Conservation (phyloP, 2,113 vertebrate species). For the pig (Sus scrofa) region T2T-Sscrofa CM000812.6:102598001-102598500, state of each 20-base stretch:
- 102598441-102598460: too few species aligned
- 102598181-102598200: constrained; percentile 33
- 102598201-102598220: rapidly evolving
- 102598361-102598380: constrained; percentile 60
- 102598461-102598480: too few species aligned
- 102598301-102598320: constrained; percentile 70
- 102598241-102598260: constrained; percentile 66
- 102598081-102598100: constrained; percentile 83
- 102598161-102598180: constrained; percentile 79
- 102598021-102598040: too few species aligned
- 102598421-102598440: too few species aligned
- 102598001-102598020: not conserved
- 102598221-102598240: constrained; percentile 76
- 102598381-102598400: constrained; percentile 54
- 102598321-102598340: constrained; percentile 72
- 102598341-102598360: constrained; percentile 72
- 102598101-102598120: constrained; percentile 78
- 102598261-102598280: constrained; percentile 80
- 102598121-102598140: constrained; percentile 78
- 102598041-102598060: too few species aligned
- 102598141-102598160: constrained; percentile 71
- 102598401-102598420: too few species aligned
- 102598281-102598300: constrained; percentile 68
- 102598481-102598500: too few species aligned
- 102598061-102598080: not conserved